A percentile compares a stretch with the other conserved stretches of the same genome.
Evolutionary conservation across 1,140 invertebrate species (phyloP).

Genomic region (Drosophila subobscura): DNA sequence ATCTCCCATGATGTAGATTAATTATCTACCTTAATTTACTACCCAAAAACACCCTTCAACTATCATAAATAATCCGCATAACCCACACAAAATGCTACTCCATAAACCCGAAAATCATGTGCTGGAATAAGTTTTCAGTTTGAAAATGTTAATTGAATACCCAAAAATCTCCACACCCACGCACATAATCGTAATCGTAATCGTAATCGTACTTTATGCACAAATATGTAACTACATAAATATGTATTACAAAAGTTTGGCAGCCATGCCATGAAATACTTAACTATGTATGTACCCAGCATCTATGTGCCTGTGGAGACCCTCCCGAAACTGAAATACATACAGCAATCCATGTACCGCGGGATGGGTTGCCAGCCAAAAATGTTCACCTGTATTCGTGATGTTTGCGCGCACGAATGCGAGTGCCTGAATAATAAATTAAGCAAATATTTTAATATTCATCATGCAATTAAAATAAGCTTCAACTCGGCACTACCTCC

Average conservation of each 20-base stretch:
- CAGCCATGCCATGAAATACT: constrained; percentile 24
- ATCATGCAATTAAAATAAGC: constrained; percentile 83
- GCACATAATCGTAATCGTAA: constrained; percentile 8
- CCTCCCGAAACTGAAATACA: constrained; percentile 20
- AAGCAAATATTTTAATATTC: constrained; percentile 83
- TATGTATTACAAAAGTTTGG: constrained; percentile 36
- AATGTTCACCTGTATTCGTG: constrained; percentile 20
- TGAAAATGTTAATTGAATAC: constrained; percentile 49
- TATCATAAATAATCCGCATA: not conserved
- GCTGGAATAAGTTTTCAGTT: constrained; percentile 35
- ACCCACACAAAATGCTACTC: not conserved
- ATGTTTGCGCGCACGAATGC: constrained; percentile 67
- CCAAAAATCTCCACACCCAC: constrained; percentile 24
- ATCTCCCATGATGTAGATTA: not conserved
- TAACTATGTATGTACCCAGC: constrained; percentile 22
- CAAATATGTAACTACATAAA: constrained; percentile 63
- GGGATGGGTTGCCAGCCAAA: not conserved
- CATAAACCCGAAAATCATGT: constrained; percentile 12
- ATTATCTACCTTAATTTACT: not conserved
- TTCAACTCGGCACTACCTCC: constrained; percentile 39
- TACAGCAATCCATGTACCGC: constrained; percentile 12
- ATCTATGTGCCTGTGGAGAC: not conserved
- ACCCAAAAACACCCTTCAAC: not conserved
- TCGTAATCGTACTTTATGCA: constrained; percentile 46
- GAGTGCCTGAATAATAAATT: constrained; percentile 80